These are phyloP conservation scores for Papilio aristodemus DNA, from an alignment of 1,140 invertebrate genomes.

Conservation along the genomic window DNA sequence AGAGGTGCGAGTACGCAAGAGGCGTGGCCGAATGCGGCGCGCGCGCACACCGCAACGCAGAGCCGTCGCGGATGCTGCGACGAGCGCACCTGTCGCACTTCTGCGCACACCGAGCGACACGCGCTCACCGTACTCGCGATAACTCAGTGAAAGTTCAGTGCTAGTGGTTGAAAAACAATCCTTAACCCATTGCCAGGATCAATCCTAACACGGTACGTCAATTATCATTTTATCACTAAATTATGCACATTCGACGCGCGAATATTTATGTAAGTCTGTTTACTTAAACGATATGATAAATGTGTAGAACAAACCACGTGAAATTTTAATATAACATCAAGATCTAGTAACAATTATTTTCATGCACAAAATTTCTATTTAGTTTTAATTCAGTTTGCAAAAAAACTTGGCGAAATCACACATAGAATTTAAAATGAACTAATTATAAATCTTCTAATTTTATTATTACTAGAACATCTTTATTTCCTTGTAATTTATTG, in stretches of 20 bases:
- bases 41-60: constrained; percentile 47
- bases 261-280: constrained; percentile 39
- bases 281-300: constrained; percentile 11
- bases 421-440: neutral
- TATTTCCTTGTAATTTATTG: neutral
- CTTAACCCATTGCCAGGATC: constrained; percentile 42
- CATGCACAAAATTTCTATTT: neutral
- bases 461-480: neutral
- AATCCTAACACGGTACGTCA: constrained; percentile 66
- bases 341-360: neutral
- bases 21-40: constrained; percentile 59
- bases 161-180: constrained; percentile 33
- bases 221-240: constrained; percentile 63
- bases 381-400: neutral
- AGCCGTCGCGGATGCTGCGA: constrained; percentile 71
- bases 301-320: neutral
- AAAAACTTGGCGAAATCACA: neutral
- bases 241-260: constrained; percentile 53
- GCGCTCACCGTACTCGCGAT: constrained; percentile 31
- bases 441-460: neutral
- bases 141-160: constrained; percentile 30
- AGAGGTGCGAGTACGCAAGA: constrained; percentile 72
- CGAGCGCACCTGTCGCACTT: constrained; percentile 56
- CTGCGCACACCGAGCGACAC: constrained; percentile 33
- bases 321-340: neutral